phyloP scores from a whole-genome alignment of 2,113 vertebrate species.

The Xenopus laevis region DNA sequence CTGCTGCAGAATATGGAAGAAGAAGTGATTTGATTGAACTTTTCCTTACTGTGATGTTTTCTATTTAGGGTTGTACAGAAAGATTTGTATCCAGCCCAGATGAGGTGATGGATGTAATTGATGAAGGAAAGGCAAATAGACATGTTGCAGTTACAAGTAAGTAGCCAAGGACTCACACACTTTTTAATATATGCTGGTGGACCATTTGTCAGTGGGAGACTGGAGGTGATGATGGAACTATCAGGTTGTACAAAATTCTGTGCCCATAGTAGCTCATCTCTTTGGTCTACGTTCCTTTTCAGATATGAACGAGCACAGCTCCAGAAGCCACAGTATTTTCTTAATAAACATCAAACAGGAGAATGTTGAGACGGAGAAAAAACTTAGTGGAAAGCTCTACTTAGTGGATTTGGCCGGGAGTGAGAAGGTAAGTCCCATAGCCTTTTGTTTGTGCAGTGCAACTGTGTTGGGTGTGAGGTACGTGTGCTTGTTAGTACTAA shows the following conservation, averaged over 20 bases:
- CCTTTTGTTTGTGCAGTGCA: too few species aligned
- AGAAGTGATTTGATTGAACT: too few species aligned
- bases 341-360: conserved; percentile 95
- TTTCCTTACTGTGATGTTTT: not conserved
- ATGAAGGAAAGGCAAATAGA: conserved; percentile 91
- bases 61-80: conserved; percentile 86
- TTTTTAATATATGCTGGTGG: too few species aligned
- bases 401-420: conserved; percentile 93
- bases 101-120: conserved; percentile 94
- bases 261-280: not conserved
- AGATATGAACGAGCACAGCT: conserved; percentile 99
- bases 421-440: conserved; percentile 76
- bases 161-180: conserved; percentile 23
- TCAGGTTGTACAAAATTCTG: too few species aligned
- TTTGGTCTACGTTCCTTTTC: conserved; percentile 44
- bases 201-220: too few species aligned
- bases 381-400: conserved; percentile 93
- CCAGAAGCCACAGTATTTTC: conserved; percentile 95
- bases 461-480: too few species aligned
- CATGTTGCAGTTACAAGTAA: conserved; percentile 94
- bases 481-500: not conserved
- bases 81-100: conserved; percentile 94
- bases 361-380: conserved; percentile 92
- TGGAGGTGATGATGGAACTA: too few species aligned
- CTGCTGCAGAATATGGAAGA: not conserved